These are phyloP conservation scores for Proteles cristata DNA, from an alignment of 2,113 vertebrate genomes.

Conservation along the genomic window DNA sequence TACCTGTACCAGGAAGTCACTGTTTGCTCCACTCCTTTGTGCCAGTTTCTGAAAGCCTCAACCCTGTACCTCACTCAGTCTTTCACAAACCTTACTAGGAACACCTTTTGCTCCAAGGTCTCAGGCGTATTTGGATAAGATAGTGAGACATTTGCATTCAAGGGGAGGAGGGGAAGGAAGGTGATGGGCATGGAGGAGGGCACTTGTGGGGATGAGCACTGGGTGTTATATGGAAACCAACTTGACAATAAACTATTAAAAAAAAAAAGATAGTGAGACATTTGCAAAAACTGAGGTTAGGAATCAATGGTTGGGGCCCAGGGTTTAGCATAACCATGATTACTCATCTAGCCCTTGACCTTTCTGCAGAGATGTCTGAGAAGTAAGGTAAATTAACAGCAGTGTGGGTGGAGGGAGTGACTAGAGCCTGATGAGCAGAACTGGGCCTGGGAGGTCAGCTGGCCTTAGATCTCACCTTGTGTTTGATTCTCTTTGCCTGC, in stretches of 20 bases:
- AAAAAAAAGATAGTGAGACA: constrained; percentile 15
- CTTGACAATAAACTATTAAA: no score
- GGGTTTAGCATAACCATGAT: constrained; percentile 15
- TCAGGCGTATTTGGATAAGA: constrained; percentile 57
- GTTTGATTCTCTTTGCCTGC: not conserved
- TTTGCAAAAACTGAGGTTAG: constrained; percentile 52
- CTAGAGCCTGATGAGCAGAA: not conserved
- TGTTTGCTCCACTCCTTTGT: not conserved
- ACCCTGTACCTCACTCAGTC: not conserved
- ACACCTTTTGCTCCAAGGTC: not conserved
- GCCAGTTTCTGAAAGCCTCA: not conserved
- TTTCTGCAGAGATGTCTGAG: constrained; percentile 6
- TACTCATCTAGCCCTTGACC: constrained; percentile 53
- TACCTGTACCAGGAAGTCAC: not conserved
- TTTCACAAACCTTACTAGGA: not conserved
- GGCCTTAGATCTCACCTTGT: not conserved
- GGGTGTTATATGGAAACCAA: no score
- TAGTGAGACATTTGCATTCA: constrained; percentile 11
- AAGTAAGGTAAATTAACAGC: constrained; percentile 48
- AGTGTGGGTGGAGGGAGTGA: not conserved
- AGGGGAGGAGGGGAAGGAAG: no score
- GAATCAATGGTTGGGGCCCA: not conserved
- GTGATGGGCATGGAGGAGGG: no score
- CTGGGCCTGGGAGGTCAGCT: not conserved
- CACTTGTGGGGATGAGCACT: no score